Base-by-base conservation (phyloP, 2,888 invertebrate genomes). In the Dryococelus australis region DNA sequence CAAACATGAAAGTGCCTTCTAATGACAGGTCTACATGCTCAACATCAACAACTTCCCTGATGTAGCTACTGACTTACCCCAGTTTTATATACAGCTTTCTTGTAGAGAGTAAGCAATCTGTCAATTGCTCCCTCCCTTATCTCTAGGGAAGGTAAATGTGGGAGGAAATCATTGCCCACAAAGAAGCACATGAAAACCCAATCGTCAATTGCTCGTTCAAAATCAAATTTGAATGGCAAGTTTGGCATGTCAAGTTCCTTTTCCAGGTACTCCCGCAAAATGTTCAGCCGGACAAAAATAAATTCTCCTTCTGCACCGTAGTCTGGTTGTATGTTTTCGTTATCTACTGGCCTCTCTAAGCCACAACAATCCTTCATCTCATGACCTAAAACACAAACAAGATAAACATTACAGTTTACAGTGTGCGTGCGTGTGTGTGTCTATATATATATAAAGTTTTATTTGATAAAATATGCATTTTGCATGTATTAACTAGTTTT, bases 111-210 rank as follows among this genome's bases (percentile, higher is more conserved):
- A 10, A 99, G 96, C 27, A 99, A 94, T 87, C 99, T 94, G 92
- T 99, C 99, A 85, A 99, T 99, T 0, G 99, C 99, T 0, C 97
- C 97, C 93, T 99, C 99, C 85, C 99, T 94, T 91, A 99, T 99
- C 94, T 99, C 99, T 90, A 99, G 93, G 86, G 99, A 99, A 8
- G 99, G 99, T 89, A 99, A 94, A 94, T 99, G 99, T 0, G 99
- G 99, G 90, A 99, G 92, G 92, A 99, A 99, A 93, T 99, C 99
- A 92, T 99, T 99, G 85, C 99, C 99, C 86, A 99, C 99, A 93
- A 99, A 99, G 94, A 99, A 99, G 92, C 99, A 99, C 98, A 99
- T 99, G 91, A 96, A 96, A 9, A 96, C 99, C 99, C 99, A 99
- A 93, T 99, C 99, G 91, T 99, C 99, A 26, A 99, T 92, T 0